Conservation (phyloP, 2,797 vertebrate genomes). For the Sebastes iracundus region DNA sequence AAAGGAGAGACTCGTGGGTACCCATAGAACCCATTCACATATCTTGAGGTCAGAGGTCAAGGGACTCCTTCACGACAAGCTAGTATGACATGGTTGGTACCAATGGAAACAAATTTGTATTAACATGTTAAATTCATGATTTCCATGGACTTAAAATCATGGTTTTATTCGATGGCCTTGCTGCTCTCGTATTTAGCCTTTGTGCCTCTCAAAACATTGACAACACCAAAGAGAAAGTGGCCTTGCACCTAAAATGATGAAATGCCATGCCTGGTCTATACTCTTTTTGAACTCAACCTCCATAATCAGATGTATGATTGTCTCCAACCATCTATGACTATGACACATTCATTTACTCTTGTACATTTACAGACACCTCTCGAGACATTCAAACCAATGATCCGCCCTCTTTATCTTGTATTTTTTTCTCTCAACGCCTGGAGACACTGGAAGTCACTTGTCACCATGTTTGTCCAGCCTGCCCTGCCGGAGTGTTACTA, state of each 20-base stretch:
- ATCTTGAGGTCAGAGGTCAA: too few species aligned
- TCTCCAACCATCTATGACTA: not conserved
- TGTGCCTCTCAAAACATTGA: too few species aligned
- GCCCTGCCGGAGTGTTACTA: slow-evolving; percentile 31
- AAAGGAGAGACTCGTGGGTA: too few species aligned
- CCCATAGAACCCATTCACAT: too few species aligned
- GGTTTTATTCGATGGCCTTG: too few species aligned
- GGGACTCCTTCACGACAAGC: too few species aligned
- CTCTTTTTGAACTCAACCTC: not conserved
- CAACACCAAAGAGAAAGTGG: too few species aligned
- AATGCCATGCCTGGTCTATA: not conserved
- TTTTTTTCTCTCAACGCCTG: slow-evolving; percentile 23
- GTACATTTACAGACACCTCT: slow-evolving; percentile 1
- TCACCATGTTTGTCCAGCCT: slow-evolving; percentile 53
- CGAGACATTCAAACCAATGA: slow-evolving; percentile 39
- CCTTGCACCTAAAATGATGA: too few species aligned
- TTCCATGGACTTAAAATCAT: too few species aligned
- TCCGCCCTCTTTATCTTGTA: slow-evolving; percentile 27
- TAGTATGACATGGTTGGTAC: too few species aligned
- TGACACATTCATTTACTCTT: slow-evolving; percentile 7
- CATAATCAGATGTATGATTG: not conserved
- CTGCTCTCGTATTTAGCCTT: accelerated
- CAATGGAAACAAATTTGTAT: too few species aligned
- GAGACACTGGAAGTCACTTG: slow-evolving; percentile 62
- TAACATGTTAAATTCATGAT: too few species aligned